phyloP scores from a whole-genome alignment of 1,140 invertebrate species.

The Bactericera cockerelli region DNA sequence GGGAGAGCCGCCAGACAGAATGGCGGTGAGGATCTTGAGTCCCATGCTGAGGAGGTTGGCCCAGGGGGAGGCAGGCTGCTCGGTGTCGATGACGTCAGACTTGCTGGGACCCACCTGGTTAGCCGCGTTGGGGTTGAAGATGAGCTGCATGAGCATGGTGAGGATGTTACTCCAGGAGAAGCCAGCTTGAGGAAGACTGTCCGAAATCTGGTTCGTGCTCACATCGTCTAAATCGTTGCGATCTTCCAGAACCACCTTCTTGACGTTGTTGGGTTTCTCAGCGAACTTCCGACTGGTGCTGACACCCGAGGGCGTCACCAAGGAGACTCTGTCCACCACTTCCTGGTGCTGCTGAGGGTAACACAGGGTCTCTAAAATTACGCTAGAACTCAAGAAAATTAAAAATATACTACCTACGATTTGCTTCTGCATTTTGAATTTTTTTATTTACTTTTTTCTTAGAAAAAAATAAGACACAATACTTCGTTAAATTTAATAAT shows the following conservation, averaged over 20 bases:
- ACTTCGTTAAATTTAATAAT: too few species aligned
- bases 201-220: slow-evolving; percentile 59
- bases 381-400: slow-evolving; percentile 2
- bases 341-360: slow-evolving; percentile 1
- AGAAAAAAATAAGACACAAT: not conserved
- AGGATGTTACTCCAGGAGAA: slow-evolving; percentile 77
- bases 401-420: slow-evolving; percentile 1
- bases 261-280: slow-evolving; percentile 70
- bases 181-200: slow-evolving; percentile 31
- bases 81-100: slow-evolving; percentile 52
- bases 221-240: slow-evolving; percentile 49
- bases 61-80: slow-evolving; percentile 49
- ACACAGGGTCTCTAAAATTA: slow-evolving; percentile 4
- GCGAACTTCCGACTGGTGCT: slow-evolving; percentile 55
- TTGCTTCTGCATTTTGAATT: not conserved
- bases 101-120: slow-evolving; percentile 51
- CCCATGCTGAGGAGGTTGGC: slow-evolving; percentile 62
- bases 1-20: slow-evolving; percentile 49
- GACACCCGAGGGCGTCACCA: slow-evolving; percentile 9
- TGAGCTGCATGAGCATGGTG: slow-evolving; percentile 69
- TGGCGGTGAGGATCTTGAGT: slow-evolving; percentile 63
- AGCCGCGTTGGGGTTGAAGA: slow-evolving; percentile 46
- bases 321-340: not conserved
- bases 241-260: slow-evolving; percentile 67
- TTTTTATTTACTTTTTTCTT: slow-evolving; percentile 1